These are phyloP conservation scores for Cossypha heuglini DNA, from an alignment of 2,797 vertebrate genomes.

Conservation along the genomic window DNA sequence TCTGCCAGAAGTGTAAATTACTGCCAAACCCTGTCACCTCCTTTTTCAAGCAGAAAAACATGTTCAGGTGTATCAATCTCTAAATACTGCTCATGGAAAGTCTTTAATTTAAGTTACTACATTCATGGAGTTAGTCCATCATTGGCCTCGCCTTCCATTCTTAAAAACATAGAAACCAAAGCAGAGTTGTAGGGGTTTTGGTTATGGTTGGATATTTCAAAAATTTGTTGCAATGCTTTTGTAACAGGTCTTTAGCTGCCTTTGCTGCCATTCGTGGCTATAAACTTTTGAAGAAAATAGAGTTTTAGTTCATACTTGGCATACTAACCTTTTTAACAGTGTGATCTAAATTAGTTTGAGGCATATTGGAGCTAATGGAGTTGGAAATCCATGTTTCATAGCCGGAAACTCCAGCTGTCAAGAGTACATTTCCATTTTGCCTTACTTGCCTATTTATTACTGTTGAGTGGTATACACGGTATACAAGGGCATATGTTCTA, in stretches of 20 bases:
- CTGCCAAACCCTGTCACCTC: fast-evolving
- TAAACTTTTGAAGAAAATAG: neutral
- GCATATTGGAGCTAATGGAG: neutral
- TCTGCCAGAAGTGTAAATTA: neutral
- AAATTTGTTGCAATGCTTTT: neutral
- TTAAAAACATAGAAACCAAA: neutral
- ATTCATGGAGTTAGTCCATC: neutral
- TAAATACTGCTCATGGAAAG: neutral
- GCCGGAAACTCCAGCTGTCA: neutral
- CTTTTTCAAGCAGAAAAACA: neutral
- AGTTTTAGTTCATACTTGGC: neutral
- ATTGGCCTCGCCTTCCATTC: neutral
- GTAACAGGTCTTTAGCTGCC: neutral
- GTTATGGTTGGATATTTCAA: fast-evolving
- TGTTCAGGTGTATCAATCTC: neutral
- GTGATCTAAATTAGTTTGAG: neutral
- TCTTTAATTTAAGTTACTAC: neutral
- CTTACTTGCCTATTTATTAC: neutral
- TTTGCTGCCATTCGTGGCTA: neutral
- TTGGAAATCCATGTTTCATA: neutral
- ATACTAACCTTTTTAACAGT: neutral
- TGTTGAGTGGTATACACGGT: neutral
- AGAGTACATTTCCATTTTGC: neutral
- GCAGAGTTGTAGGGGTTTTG: fast-evolving
- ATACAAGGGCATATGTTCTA: neutral